These are phyloP conservation scores for Zhuqinia jingwanae DNA, from an alignment of 2,888 invertebrate genomes.

Conservation along the genomic window DNA sequence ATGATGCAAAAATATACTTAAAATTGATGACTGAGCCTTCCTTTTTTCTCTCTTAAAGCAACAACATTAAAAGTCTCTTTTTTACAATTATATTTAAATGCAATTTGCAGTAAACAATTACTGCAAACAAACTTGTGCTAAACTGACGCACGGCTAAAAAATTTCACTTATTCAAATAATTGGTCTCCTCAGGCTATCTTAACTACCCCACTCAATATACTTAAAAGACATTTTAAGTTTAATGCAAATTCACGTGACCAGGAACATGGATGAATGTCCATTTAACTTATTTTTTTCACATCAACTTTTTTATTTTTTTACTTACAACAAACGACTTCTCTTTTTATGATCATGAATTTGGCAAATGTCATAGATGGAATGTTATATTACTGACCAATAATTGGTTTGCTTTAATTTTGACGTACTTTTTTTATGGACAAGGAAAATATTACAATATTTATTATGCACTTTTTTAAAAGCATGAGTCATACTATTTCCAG, in stretches of 20 bases:
- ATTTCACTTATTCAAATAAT: conserved; percentile 35
- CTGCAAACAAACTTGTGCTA: background rate
- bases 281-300: no score
- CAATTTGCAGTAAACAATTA: conserved; percentile 34
- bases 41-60: no score
- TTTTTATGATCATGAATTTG: conserved; percentile 25
- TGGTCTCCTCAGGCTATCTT: conserved; percentile 15
- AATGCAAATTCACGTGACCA: conserved; percentile 8
- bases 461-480: no score
- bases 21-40: no score
- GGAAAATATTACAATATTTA: no score
- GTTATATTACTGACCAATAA: background rate
- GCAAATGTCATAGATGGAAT: conserved; percentile 6
- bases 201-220: background rate
- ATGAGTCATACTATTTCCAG: no score
- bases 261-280: no score
- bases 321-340: no score
- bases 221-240: background rate
- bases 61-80: no score
- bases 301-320: no score
- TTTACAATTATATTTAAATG: no score
- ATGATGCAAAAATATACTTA: no score
- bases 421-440: background rate
- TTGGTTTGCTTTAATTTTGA: background rate
- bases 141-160: conserved; percentile 21